Evolutionary conservation across 2,797 vertebrate species (phyloP), one percentile per base, ranked within the genome.

Genomic region (Acanthurus tractus): DNA sequence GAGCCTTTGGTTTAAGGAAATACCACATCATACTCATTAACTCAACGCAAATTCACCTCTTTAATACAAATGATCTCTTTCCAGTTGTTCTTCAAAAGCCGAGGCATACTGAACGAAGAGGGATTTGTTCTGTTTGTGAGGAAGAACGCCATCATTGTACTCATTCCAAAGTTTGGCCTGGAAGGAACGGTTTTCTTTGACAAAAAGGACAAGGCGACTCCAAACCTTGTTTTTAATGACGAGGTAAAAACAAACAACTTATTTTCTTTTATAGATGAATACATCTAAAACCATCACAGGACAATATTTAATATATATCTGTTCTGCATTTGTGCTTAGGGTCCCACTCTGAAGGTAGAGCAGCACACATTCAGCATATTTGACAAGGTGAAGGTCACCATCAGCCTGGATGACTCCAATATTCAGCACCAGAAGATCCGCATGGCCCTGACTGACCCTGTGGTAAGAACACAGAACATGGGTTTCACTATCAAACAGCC

Each of bases 121-220:
- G 98, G 97, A 2, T 99, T 95, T 55, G 91, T 99, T 87, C 94
- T 99, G 12, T 98, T 99, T 86, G 97, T 99, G 84, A 96, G 96
- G 87, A 99, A 99, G 93, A 99, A 99, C 69, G 98, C 98, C 0
- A 94, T 99, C 88, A 98, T 99, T n/a, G 96, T 99, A 55, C 96
- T 99, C 74, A 99, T 99, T 84, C 97, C 98, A 1, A 99, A 97
- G 91, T 99, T 97, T 61, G 98, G 98, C 1, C 92, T 99, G 87
- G 98, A 99, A 94, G 98, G 98, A 70, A 98, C 97, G 0, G 98
- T 99, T 23, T 99, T 99, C 90, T 99, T 99, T 84, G 96, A 99
- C 84, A 88, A 93, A 84, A 99, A 97, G 89, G 95, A 94, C 89
- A 98, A 97, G 89, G 89, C 91, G 7, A 88, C 88, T 12, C 96